Conservation (phyloP, 2,113 vertebrate species). For the Cathartes aura region DNA sequence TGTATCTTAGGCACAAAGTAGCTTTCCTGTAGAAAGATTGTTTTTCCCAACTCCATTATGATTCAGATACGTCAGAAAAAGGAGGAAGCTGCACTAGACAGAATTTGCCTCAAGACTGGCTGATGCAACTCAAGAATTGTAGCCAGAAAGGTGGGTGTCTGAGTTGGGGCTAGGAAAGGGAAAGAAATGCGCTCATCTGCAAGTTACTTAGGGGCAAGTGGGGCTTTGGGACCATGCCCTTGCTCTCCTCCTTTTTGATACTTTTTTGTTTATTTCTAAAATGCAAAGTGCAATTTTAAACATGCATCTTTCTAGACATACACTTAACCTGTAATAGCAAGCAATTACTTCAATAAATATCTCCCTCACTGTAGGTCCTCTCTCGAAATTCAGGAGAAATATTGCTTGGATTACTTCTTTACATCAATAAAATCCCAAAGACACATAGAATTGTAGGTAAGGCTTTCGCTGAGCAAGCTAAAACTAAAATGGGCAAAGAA, state of each 20-base stretch:
- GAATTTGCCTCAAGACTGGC: conserved; percentile 34
- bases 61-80: background rate
- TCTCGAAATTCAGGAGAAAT: background rate
- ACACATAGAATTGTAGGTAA: background rate
- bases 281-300: background rate
- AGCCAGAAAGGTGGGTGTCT: conserved; percentile 24
- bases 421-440: background rate
- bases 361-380: background rate
- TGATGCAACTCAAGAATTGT: background rate
- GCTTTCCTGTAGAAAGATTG: background rate
- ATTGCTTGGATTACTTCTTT: background rate
- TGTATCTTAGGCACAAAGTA: background rate
- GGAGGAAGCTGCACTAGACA: conserved; percentile 2
- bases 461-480: background rate
- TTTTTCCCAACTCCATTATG: background rate
- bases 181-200: background rate
- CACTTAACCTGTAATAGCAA: background rate
- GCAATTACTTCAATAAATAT: background rate
- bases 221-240: background rate
- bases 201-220: background rate
- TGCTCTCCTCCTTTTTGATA: background rate
- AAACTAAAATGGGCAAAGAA: conserved; percentile 4
- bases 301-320: background rate
- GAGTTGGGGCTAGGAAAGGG: background rate
- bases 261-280: background rate